These are phyloP conservation scores for Aplidium turbinatum DNA, from an alignment of 23 tunicate genomes.

Conservation along the genomic window DNA sequence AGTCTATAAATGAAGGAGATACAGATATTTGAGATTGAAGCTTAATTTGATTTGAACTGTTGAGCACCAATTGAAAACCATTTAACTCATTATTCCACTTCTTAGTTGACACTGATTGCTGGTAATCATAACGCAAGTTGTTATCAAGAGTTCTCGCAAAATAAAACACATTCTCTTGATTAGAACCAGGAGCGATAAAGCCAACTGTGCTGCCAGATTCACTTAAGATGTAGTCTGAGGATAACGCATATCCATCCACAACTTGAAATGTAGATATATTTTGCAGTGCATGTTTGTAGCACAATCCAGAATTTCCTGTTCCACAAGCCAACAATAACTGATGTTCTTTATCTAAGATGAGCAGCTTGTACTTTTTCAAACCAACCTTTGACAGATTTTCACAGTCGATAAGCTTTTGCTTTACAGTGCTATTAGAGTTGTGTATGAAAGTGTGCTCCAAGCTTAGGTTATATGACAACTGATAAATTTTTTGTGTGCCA, in stretches of 20 bases:
- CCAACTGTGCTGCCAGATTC: constrained; percentile 23
- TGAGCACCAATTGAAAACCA: constrained; percentile 53
- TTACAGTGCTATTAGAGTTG: not conserved
- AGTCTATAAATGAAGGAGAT: not conserved
- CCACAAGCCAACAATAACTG: constrained; percentile 36
- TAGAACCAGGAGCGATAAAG: constrained; percentile 30
- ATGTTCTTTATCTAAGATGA: constrained; percentile 15
- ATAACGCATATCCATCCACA: constrained; percentile 15
- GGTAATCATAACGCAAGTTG: constrained; percentile 13
- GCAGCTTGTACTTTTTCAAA: constrained; percentile 28
- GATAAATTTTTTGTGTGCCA: constrained; percentile 9
- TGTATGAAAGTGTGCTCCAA: not conserved
- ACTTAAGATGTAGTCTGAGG: constrained; percentile 40
- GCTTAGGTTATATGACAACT: constrained; percentile 3
- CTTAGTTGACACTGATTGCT: constrained; percentile 81
- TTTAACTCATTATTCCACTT: constrained; percentile 41
- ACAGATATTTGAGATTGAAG: constrained; percentile 47
- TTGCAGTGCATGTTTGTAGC: constrained; percentile 21
- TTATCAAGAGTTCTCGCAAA: constrained; percentile 65
- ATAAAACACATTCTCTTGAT: constrained; percentile 32
- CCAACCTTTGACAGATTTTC: no score
- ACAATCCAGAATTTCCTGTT: constrained; percentile 37
- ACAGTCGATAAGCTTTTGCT: not conserved
- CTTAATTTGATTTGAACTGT: constrained; percentile 15
- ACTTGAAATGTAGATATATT: constrained; percentile 11